Base-by-base conservation (phyloP, 2,113 vertebrate species). In the Ornithorhynchus anatinus region DNA sequence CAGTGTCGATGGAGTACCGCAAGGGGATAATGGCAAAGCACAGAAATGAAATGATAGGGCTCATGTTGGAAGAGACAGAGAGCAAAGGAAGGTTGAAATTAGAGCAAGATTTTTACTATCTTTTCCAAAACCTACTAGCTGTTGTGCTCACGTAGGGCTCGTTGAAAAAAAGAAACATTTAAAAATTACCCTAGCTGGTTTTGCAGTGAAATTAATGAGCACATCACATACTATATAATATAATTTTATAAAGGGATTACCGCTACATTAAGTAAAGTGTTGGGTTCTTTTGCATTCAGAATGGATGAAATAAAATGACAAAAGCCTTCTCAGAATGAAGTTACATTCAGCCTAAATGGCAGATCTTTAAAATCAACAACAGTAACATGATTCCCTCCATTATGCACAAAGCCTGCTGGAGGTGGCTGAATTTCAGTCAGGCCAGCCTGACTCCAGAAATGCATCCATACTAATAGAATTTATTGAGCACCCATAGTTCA, bases 191-290 rank as follows among this genome's bases (percentile, higher is more conserved):
- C 48, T 29, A 72, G 32, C 17, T 48, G 6, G 44, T 32, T 77
- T 44, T 79, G 77, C 37, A 63, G 31, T 54, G 7, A 75, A 79
- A 77, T 75, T 75, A 84, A 74, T 79, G 75, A 70, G 33, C 52
- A 72, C 33, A 77, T 84, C 70, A 74, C 50, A 7, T 38, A 42
- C 9, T 23, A 72, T 77, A 84, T 59, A 85, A 47, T 57, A 72
- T 50, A 56, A 72, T 72, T 84, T 67, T 61, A 32, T 20, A 74
- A 72, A 75, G 44, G 44, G 75, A 69, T 53, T 64, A 61, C 11
- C 67, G 20, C 69, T 68, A 72, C 68, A 72, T 62, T 80, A 60
- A 61, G 37, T 45, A 44, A 44, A 17, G 20, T 50, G 60, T 76
- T n/a, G n/a, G n/a, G n/a, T n/a, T n/a, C n/a, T 88, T 73, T 60